Evolutionary conservation across 2,797 vertebrate genomes (phyloP).

Genomic region (Pangasius djambal): DNA sequence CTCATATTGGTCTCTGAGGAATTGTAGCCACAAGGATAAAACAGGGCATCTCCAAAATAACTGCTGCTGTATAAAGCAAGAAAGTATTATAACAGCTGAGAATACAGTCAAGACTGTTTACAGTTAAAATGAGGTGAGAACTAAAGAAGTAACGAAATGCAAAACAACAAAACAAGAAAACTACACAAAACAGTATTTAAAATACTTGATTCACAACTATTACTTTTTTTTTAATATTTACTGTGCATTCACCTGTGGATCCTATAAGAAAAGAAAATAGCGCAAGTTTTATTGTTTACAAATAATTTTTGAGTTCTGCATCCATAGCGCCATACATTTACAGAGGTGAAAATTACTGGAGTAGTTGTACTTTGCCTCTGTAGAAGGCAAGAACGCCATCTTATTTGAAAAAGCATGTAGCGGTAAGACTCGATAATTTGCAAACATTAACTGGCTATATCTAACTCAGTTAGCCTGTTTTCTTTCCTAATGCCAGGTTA

Average conservation of each 20-base stretch:
- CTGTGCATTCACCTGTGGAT: not conserved
- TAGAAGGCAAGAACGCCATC: not conserved
- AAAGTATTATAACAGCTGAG: not conserved
- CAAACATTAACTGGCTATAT: not conserved
- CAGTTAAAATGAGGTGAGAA: not conserved
- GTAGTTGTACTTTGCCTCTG: not conserved
- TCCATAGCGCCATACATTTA: not conserved
- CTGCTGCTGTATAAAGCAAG: not conserved
- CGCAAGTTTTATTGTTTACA: not conserved
- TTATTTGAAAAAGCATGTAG: not conserved
- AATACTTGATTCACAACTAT: not conserved
- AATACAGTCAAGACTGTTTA: not conserved
- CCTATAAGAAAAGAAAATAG: not conserved
- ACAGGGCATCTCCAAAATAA: not conserved
- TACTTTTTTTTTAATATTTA: not conserved
- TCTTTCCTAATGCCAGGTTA: not conserved
- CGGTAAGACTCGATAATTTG: too few relatives aligned
- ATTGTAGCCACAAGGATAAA: constrained; percentile 13
- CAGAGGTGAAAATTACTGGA: not conserved
- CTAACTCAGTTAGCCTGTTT: not conserved
- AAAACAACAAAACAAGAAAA: not conserved
- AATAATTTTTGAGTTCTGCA: not conserved
- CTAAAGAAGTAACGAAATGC: not conserved
- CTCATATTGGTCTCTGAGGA: constrained; percentile 23
- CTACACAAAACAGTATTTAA: not conserved